Evolutionary conservation across 2,888 invertebrate species (phyloP).

Genomic region (Caenorhabditis angaria): DNA sequence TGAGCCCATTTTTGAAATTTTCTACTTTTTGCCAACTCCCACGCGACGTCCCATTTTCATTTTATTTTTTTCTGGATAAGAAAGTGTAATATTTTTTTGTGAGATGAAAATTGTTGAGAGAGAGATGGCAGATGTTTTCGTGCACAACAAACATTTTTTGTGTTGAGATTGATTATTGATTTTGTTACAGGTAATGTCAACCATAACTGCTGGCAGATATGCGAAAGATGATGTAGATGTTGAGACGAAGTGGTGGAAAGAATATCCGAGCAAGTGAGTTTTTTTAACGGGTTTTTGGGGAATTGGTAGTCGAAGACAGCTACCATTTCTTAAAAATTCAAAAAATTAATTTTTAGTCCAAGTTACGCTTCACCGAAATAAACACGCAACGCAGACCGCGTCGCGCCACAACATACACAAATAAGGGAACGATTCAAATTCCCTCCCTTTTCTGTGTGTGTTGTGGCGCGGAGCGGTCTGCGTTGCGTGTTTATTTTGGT

Average conservation of each 20-base stretch:
- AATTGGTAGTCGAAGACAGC: not conserved
- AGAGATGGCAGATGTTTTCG: constrained; percentile 1
- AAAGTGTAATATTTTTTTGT: not conserved
- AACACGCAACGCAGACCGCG: too few relatives aligned
- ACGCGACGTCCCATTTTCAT: not conserved
- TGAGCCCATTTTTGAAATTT: not conserved
- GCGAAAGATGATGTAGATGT: constrained; percentile 67
- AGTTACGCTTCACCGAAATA: not conserved
- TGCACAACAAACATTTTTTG: too few relatives aligned
- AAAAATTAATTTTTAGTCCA: constrained; percentile 1
- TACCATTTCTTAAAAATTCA: not conserved
- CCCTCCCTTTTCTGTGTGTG: too few relatives aligned
- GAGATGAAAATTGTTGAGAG: not conserved
- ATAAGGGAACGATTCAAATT: too few relatives aligned
- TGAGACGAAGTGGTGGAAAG: constrained; percentile 68
- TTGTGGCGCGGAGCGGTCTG: too few relatives aligned
- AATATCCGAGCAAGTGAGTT: constrained; percentile 57
- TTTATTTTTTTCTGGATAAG: not conserved
- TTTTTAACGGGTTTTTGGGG: not conserved
- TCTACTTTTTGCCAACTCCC: not conserved
- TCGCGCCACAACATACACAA: too few relatives aligned
- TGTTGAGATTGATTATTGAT: not conserved
- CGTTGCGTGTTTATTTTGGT: too few relatives aligned
- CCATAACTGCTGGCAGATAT: constrained; percentile 48
- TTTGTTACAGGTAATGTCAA: constrained; percentile 45